These are phyloP conservation scores for Glossophaga mutica DNA, from an alignment of 2,797 vertebrate genomes.

Conservation along the genomic window DNA sequence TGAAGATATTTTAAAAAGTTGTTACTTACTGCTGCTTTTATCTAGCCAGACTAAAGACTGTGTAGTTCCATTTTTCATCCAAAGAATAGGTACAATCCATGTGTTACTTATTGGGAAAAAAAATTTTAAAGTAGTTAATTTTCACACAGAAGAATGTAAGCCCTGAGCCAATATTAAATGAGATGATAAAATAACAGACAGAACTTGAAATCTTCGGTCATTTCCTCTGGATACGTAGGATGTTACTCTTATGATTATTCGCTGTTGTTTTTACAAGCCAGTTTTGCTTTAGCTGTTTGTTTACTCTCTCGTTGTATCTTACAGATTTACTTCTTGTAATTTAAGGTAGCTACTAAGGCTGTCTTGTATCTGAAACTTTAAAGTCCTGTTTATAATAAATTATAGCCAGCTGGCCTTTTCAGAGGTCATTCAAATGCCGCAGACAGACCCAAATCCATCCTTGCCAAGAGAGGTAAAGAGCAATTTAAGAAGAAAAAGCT, in stretches of 20 bases:
- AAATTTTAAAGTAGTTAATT: constrained; percentile 45
- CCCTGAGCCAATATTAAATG: background rate
- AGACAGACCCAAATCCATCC: background rate
- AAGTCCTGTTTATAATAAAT: background rate
- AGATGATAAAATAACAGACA: background rate
- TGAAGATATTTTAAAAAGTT: background rate
- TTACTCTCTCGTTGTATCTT: background rate
- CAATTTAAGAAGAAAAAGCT: constrained; percentile 28
- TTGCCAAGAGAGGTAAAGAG: background rate
- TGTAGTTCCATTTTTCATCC: constrained; percentile 84
- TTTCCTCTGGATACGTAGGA: background rate
- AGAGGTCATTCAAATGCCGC: background rate
- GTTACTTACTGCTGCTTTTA: constrained; percentile 83
- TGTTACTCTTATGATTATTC: background rate
- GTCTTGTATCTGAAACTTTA: background rate
- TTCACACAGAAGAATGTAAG: background rate
- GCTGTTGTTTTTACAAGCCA: background rate
- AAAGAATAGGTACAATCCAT: constrained; percentile 86
- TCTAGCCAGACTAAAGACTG: constrained; percentile 84
- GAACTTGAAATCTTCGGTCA: background rate
- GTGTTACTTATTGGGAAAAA: constrained; percentile 76
- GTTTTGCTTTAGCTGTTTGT: background rate
- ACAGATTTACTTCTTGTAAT: background rate
- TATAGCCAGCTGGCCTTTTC: background rate
- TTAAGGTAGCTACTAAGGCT: background rate